phyloP scores from a whole-genome alignment of 2,888 invertebrate genomes.

The Perithous albicinctus region DNA sequence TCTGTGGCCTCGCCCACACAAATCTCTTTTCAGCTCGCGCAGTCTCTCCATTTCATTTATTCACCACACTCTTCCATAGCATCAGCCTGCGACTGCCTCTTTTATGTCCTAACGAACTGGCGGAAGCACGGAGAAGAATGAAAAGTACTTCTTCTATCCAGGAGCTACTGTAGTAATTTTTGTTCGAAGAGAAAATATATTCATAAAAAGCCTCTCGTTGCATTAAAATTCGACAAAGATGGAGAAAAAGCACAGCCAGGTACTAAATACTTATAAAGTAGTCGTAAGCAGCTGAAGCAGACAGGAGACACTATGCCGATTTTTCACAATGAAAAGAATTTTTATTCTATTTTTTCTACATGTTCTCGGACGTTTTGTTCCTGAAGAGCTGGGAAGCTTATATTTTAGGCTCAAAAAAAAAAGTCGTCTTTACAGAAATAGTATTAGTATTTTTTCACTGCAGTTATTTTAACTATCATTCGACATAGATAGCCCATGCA shows the following conservation, averaged over 20 bases:
- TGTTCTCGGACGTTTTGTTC: too few species aligned
- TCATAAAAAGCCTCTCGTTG: background rate
- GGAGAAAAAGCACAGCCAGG: background rate
- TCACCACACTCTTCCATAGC: background rate
- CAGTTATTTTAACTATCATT: too few species aligned
- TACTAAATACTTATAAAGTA: background rate
- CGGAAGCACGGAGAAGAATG: conserved; percentile 9
- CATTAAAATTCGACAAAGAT: background rate
- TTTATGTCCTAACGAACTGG: conserved; percentile 32
- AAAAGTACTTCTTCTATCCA: conserved; percentile 1
- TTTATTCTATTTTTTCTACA: too few species aligned
- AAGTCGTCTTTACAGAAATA: too few species aligned
- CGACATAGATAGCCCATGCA: too few species aligned
- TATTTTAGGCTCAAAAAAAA: too few species aligned
- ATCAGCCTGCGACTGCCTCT: conserved; percentile 8
- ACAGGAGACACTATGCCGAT: too few species aligned
- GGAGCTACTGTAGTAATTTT: background rate
- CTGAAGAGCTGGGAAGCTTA: too few species aligned
- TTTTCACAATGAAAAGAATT: too few species aligned
- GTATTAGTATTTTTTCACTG: too few species aligned
- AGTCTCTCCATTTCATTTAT: conserved; percentile 12
- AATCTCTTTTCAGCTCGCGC: conserved; percentile 5
- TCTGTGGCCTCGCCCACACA: conserved; percentile 26
- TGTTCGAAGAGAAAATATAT: background rate
- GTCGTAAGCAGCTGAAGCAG: background rate